Evolutionary conservation across 2,888 invertebrate genomes (phyloP).

Genomic region (Oscheius sp.): DNA sequence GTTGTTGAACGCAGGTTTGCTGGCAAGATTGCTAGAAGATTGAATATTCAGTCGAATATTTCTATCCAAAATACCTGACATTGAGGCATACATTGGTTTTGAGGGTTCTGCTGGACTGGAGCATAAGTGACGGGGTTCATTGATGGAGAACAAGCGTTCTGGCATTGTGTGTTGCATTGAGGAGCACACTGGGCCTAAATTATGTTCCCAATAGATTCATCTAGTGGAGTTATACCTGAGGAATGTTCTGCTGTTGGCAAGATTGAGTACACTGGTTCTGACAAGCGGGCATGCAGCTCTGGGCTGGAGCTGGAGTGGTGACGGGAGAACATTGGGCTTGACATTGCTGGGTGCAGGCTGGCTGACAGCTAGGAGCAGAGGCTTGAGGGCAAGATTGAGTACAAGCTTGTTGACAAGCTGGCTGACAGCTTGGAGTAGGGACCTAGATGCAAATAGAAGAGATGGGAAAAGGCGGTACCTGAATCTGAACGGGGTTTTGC

Average conservation of each 20-base stretch:
- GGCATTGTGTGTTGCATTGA: slow-evolving; percentile 34
- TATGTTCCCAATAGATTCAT: not conserved
- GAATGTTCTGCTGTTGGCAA: slow-evolving; percentile 29
- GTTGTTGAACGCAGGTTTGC: slow-evolving; percentile 35
- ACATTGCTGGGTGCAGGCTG: slow-evolving; percentile 43
- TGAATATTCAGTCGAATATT: no score
- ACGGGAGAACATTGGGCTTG: slow-evolving; percentile 36
- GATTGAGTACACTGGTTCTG: slow-evolving; percentile 45
- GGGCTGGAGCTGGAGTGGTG: slow-evolving; percentile 9
- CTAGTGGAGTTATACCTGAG: slow-evolving; percentile 22
- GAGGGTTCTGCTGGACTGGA: slow-evolving; percentile 6
- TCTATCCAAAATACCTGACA: no score
- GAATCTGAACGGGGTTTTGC: slow-evolving; percentile 36
- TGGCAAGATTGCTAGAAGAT: slow-evolving; percentile 48
- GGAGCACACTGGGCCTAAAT: slow-evolving; percentile 4
- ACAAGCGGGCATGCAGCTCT: slow-evolving; percentile 28
- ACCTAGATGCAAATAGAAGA: slow-evolving; percentile 28
- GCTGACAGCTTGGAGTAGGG: slow-evolving; percentile 42
- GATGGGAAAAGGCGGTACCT: slow-evolving; percentile 1
- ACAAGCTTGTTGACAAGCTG: slow-evolving; percentile 49
- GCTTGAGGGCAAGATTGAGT: slow-evolving; percentile 41
- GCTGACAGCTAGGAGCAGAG: slow-evolving; percentile 37
- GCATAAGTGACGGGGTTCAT: slow-evolving; percentile 24
- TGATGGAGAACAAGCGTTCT: slow-evolving; percentile 15
- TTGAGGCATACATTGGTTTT: slow-evolving; percentile 36